Conservation (phyloP, 2,888 invertebrate genomes). For the Sarcophaga variegata region DNA sequence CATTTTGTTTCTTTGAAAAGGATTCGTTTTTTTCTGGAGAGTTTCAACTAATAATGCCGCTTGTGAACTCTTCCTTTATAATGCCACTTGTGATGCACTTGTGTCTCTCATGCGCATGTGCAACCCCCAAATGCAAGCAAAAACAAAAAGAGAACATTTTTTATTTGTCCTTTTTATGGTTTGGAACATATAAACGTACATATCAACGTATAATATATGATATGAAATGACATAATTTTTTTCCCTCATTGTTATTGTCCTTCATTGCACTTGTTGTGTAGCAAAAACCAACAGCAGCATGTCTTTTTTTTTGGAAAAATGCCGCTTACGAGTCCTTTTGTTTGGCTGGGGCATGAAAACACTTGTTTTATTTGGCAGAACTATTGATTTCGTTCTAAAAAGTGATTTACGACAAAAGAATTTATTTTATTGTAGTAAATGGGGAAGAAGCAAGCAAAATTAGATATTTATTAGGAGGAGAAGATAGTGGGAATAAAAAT, state of each 20-base stretch:
- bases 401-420: neutral
- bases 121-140: slow-evolving; percentile 53
- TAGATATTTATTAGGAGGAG: too few species aligned
- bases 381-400: neutral
- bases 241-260: neutral
- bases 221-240: neutral
- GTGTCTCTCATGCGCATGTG: slow-evolving; percentile 60
- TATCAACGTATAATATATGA: too few species aligned
- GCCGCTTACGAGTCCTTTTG: neutral
- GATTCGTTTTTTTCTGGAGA: neutral
- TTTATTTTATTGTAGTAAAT: too few species aligned
- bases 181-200: too few species aligned
- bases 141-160: slow-evolving; percentile 33
- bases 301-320: neutral
- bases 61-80: slow-evolving; percentile 42
- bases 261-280: neutral
- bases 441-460: too few species aligned
- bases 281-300: neutral
- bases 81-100: slow-evolving; percentile 67
- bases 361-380: slow-evolving; percentile 51
- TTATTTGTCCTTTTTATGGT: neutral
- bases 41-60: slow-evolving; percentile 40
- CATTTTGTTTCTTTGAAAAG: neutral
- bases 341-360: slow-evolving; percentile 48
- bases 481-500: too few species aligned